A percentile compares a stretch with the other conserved stretches of the same genome.
These are phyloP conservation scores for Chauna torquata DNA, from an alignment of 2,113 vertebrate species.

Conservation along the genomic window DNA sequence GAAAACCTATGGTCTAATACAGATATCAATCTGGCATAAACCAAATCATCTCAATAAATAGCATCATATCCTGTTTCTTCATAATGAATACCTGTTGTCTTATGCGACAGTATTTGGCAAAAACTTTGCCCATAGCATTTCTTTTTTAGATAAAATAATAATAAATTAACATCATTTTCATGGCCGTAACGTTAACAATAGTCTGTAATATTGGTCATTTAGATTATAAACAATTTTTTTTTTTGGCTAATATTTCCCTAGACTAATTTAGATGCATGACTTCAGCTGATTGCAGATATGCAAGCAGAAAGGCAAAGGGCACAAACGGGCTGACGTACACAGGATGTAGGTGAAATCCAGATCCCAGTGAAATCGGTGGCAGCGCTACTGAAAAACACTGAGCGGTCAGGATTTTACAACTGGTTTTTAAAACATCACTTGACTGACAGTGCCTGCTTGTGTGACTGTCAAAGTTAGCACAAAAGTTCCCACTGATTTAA, in stretches of 20 bases:
- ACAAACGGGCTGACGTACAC: background rate
- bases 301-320: background rate
- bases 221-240: constrained; percentile 23
- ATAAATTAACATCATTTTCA: constrained; percentile 10
- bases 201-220: constrained; percentile 20
- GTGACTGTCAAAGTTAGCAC: background rate
- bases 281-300: background rate
- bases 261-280: constrained; percentile 43
- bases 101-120: background rate
- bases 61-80: constrained; percentile 27
- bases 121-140: constrained; percentile 16
- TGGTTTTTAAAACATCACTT: background rate
- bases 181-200: background rate
- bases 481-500: background rate
- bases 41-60: background rate
- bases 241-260: constrained; percentile 62
- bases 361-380: background rate
- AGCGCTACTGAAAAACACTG: background rate
- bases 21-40: constrained; percentile 16
- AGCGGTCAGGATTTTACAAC: background rate
- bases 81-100: background rate
- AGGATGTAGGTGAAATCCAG: constrained; percentile 24
- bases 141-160: constrained; percentile 8
- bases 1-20: background rate
- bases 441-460: background rate